A percentile compares a stretch with the other conserved stretches of the same genome.
These are phyloP conservation scores for Synanthedon tipuliformis DNA, from an alignment of 2,888 invertebrate species.

Conservation along the genomic window DNA sequence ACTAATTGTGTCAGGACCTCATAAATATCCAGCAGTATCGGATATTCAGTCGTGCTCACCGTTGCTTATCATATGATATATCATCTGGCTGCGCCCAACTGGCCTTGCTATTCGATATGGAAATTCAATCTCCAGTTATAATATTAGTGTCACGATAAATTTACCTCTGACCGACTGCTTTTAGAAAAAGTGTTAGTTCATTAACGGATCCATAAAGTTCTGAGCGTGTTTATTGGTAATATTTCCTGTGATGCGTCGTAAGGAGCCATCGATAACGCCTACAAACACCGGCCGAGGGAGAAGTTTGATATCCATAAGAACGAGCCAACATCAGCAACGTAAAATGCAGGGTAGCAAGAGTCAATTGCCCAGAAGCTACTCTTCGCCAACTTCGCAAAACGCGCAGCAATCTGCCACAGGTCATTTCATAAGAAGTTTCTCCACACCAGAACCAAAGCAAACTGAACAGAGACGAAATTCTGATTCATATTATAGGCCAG, in stretches of 20 bases:
- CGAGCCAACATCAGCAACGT: conserved; percentile 46
- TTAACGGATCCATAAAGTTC: conserved; percentile 25
- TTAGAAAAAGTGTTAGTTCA: conserved; percentile 30
- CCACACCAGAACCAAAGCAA: conserved; percentile 52
- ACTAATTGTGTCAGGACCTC: conserved; percentile 24
- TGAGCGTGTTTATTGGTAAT: conserved; percentile 25
- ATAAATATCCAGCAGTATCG: conserved; percentile 16
- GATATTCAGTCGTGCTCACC: conserved; percentile 47
- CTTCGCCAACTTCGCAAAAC: conserved; percentile 44
- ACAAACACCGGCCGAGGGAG: conserved; percentile 35
- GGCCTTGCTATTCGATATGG: conserved; percentile 58
- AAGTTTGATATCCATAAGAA: conserved; percentile 50
- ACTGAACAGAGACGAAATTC: conserved; percentile 39
- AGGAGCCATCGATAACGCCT: conserved; percentile 28
- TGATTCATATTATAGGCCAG: conserved; percentile 45
- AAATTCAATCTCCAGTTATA: conserved; percentile 43
- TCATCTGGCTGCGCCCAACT: conserved; percentile 36
- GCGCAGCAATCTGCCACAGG: conserved; percentile 30
- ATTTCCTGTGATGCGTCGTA: conserved; percentile 38
- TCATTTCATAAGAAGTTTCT: conserved; percentile 50
- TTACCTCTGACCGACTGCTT: conserved; percentile 36
- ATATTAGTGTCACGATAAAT: conserved; percentile 24
- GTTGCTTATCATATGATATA: conserved; percentile 61
- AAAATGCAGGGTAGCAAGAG: conserved; percentile 34
- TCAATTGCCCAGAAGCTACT: conserved; percentile 52